Base-by-base conservation (phyloP, 1,140 invertebrate genomes). In the Papilio aristodemus region DNA sequence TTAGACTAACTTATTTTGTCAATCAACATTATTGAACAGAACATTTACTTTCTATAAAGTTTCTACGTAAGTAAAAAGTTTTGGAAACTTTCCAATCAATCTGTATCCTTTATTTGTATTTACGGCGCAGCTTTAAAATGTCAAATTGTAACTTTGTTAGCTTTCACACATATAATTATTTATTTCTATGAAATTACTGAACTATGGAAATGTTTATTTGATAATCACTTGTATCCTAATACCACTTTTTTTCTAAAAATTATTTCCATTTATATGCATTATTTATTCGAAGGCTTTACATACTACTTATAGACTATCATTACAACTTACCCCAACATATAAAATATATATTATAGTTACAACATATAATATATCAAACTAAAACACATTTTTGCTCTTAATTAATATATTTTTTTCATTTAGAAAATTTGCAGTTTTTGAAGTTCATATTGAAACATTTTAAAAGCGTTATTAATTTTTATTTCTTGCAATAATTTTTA, bases 31-130 rank as follows among this genome's bases (percentile, higher is more conserved):
- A 54, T 22, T 54, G 46, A 22, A 22, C 46, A 54, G 22, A 25
- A 54, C 46, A 54, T 54, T 54, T 54, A 22, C 17, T 54, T 54
- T 22, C 22, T 54, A 22, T 25, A 54, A 54, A 54, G 46, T 54
- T 54, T 54, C 11, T 9, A 22, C 46, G 22, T 54, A 54, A 54
- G 19, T 54, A 22, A 8, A 25, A 54, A 54, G 46, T 54, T 54
- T 9, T 54, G 19, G 10, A 22, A 54, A 54, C 9, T 54, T 54
- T 46, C 10, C 19, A 19, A 22, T 54, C 46, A 54, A 54, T 54
- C 17, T 10, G 46, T 17, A 19, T 54, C 46, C 46, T 54, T 54
- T 54, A 17, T 54, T 54, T 54, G 46, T 54, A 22, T 43, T 54
- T 22, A 54, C 46, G 46, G 10, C 11, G 19, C 10, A 54, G 19